Conservation (phyloP, 30 jellyfish, hydroid and myxozoan species). For the Aurelia aurita complex sp. Pacific region DNA sequence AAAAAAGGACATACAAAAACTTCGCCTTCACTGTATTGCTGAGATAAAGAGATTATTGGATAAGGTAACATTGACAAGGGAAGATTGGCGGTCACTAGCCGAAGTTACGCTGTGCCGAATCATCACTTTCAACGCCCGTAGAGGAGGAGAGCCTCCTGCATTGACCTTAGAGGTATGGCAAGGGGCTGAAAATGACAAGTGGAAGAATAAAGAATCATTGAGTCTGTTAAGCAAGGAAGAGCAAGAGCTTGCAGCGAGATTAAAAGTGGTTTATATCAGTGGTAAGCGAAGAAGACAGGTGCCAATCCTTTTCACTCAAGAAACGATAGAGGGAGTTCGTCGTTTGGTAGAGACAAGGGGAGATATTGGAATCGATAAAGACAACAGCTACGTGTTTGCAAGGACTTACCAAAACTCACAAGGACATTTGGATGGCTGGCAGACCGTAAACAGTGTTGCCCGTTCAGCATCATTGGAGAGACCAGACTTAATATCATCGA, state of each 20-base stretch:
- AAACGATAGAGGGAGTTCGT: not conserved
- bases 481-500: not conserved
- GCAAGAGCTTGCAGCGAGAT: not conserved
- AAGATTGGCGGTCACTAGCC: not conserved
- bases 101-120: not conserved
- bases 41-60: not conserved
- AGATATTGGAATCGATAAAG: not conserved
- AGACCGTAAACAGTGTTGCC: not conserved
- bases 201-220: not conserved
- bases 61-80: not conserved
- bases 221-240: not conserved
- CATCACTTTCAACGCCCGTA: not conserved
- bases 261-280: not conserved
- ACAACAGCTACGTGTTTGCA: not conserved
- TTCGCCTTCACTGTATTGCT: not conserved
- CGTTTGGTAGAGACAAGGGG: not conserved
- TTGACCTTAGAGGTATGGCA: not conserved
- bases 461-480: not conserved
- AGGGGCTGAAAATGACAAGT: not conserved
- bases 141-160: not conserved
- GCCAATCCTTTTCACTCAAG: not conserved
- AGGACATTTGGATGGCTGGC: not conserved
- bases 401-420: not conserved
- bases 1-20: too few species aligned
- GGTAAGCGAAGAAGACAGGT: not conserved